Evolutionary conservation across 2,888 invertebrate species (phyloP), one percentile per base, ranked within the genome.

Genomic region (Uropetala carovei): DNA sequence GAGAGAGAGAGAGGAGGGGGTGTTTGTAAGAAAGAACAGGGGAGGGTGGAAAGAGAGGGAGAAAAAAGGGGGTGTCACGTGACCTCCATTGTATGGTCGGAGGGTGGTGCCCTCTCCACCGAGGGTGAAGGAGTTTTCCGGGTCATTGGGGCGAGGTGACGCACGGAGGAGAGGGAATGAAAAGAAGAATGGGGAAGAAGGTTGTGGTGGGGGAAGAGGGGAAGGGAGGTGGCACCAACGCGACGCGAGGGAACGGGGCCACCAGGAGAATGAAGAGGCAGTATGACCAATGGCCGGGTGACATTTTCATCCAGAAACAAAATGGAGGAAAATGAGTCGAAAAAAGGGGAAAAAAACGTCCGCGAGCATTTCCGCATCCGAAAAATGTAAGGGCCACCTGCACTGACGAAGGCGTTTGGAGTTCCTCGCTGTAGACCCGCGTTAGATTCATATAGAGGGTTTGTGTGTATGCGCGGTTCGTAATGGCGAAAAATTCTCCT

Each of bases 121-220:
- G 22, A 22, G 22, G n/a, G 18, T 64, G 18, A 0, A n/a, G 64
- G 64, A 27, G 75, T 75, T 75, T 75, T 75, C 27, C 75, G 22
- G 83, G 83, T 83, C 56, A 43, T 83, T n/a, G 83, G 43, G 83
- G 56, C 56, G 30, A 83, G 56, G 43, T 43, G 43, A 83, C 56
- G 30, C 13, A 30, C 27, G 82, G 64, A n/a, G 64, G 64, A 5
- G 43, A 43, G 43, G 43, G 43, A 43, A 16, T 18, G 64, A 11
- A n/a, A n/a, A 43, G 43, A 43, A 43, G 43, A 43, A 43, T 18
- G n/a, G 64, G 8, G 11, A 64, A 13, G 11, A n/a, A 13, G 11
- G 64, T 4, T 7, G 5, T 64, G 64, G 11, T n/a, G n/a, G 11
- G 11, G 64, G 11, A 18, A 16, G 57, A 18, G 18, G 16, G 16